A percentile compares a stretch with the other conserved stretches of the same genome.
These are phyloP conservation scores for Brevipalpus yothersi DNA, from an alignment of 1,140 invertebrate genomes.

Conservation along the genomic window DNA sequence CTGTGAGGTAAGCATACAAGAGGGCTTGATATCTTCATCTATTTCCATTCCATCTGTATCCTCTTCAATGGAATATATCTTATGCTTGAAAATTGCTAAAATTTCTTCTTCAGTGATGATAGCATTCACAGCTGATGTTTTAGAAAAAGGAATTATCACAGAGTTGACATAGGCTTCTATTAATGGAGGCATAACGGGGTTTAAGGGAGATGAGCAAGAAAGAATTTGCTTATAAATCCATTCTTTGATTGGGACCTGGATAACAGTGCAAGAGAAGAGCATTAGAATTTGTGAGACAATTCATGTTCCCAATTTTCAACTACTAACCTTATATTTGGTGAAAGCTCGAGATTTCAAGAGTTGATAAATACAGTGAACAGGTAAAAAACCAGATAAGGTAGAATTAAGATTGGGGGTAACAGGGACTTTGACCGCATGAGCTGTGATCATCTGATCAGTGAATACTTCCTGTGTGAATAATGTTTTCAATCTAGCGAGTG, in stretches of 20 bases:
- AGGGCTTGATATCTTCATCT: not conserved
- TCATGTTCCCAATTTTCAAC: not conserved
- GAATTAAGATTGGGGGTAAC: conserved; percentile 71
- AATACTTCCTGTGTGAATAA: conserved; percentile 94
- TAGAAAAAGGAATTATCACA: conserved; percentile 39
- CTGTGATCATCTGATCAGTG: conserved; percentile 85
- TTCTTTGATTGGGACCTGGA: conserved; percentile 50
- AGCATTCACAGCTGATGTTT: conserved; percentile 43
- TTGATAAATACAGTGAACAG: conserved; percentile 92
- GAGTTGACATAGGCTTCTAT: conserved; percentile 89
- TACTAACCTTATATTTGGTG: conserved; percentile 58
- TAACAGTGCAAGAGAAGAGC: conserved; percentile 2
- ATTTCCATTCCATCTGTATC: not conserved
- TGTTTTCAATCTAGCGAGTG: conserved; percentile 67
- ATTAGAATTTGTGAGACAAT: not conserved
- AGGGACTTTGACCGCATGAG: conserved; percentile 82
- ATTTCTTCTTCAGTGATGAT: conserved; percentile 78
- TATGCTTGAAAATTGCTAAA: conserved; percentile 38
- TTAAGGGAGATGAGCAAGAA: conserved; percentile 53
- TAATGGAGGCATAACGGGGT: conserved; percentile 72
- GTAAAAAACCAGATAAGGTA: conserved; percentile 68
- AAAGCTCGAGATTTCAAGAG: conserved; percentile 79
- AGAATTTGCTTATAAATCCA: conserved; percentile 88
- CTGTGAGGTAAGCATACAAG: conserved; percentile 47
- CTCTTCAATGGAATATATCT: conserved; percentile 24